A percentile compares a stretch with the other conserved stretches of the same genome.
These are phyloP conservation scores for Alligator mississippiensis DNA, from an alignment of 2,113 vertebrate genomes.

Conservation along the genomic window DNA sequence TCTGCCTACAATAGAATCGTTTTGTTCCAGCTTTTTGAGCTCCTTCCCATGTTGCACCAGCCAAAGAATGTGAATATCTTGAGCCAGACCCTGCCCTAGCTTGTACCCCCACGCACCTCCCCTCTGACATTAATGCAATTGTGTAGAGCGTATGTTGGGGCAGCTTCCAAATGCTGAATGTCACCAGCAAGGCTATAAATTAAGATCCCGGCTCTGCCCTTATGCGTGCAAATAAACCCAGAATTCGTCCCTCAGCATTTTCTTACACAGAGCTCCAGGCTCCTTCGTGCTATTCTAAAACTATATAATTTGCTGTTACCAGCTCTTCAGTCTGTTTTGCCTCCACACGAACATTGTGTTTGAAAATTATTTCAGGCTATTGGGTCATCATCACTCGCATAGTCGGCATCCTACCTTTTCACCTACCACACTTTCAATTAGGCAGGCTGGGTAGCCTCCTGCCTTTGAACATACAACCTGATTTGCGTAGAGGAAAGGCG, in stretches of 20 bases:
- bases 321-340: conserved; percentile 2
- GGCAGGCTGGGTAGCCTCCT: neutral
- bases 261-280: neutral
- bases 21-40: neutral
- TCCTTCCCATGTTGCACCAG: accelerated
- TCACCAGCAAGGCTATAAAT: neutral
- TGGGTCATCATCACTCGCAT: neutral
- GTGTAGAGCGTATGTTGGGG: neutral
- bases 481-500: neutral
- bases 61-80: neutral
- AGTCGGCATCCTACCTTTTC: neutral
- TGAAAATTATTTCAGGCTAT: conserved; percentile 45
- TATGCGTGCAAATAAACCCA: neutral
- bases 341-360: neutral
- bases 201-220: neutral
- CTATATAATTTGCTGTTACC: conserved; percentile 27
- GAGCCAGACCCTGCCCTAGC: neutral
- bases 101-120: accelerated
- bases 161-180: neutral
- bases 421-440: neutral
- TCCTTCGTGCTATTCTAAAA: conserved; percentile 32
- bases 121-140: neutral
- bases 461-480: neutral
- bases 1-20: neutral
- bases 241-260: neutral